Evolutionary conservation across 2,888 invertebrate genomes (phyloP).

Genomic region (Leucania comma): DNA sequence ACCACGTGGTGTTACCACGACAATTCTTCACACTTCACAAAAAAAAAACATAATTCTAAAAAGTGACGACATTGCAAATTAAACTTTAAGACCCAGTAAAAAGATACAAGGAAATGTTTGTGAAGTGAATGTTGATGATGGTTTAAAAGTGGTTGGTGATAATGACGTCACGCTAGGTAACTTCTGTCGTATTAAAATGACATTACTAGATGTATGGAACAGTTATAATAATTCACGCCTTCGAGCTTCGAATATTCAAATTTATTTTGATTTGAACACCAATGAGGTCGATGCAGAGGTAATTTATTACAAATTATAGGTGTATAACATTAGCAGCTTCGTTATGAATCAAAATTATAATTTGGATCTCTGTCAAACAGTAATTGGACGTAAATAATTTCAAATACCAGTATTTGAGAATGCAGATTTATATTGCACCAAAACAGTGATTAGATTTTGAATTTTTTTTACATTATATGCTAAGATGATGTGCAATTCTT

Average conservation of each 20-base stretch:
- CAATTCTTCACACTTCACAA: slow-evolving; percentile 64
- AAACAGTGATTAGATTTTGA: too few relatives aligned
- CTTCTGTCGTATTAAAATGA: slow-evolving; percentile 86
- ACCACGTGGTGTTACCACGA: slow-evolving; percentile 64
- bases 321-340: slow-evolving; percentile 38
- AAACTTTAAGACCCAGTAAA: slow-evolving; percentile 56
- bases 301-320: slow-evolving; percentile 57
- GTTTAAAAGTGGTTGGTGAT: slow-evolving; percentile 72
- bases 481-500: background rate
- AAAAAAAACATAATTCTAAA: slow-evolving; percentile 17
- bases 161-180: slow-evolving; percentile 88
- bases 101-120: slow-evolving; percentile 37
- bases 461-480: too few relatives aligned
- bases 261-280: slow-evolving; percentile 67
- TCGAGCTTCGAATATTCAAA: slow-evolving; percentile 74
- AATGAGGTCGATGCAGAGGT: slow-evolving; percentile 53
- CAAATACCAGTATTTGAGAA: background rate
- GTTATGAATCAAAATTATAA: slow-evolving; percentile 33
- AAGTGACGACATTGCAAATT: slow-evolving; percentile 44
- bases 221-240: slow-evolving; percentile 86
- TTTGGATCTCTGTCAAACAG: slow-evolving; percentile 21
- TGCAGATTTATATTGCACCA: too few relatives aligned
- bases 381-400: slow-evolving; percentile 18
- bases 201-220: slow-evolving; percentile 85
- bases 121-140: slow-evolving; percentile 37